Percentiles rank a stretch among this genome's conserved stretches.
Conservation (phyloP, 2,888 invertebrate genomes). For the Eupithecia pulchellata region DNA sequence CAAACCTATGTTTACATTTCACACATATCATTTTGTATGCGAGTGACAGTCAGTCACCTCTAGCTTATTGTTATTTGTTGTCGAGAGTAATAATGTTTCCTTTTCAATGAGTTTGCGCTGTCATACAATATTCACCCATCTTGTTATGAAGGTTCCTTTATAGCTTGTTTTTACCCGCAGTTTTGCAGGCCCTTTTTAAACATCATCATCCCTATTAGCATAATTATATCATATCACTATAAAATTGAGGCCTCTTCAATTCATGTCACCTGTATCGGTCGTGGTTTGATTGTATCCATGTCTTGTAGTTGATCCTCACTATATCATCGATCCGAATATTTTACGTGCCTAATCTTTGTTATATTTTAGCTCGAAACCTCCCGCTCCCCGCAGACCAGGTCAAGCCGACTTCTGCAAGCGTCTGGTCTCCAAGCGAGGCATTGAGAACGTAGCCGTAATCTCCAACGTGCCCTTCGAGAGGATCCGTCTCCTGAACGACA, state of each 20-base stretch:
- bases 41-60: background rate
- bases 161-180: background rate
- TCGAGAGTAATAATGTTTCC: background rate
- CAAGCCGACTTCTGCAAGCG: conserved; percentile 70
- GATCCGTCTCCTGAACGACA: conserved; percentile 75
- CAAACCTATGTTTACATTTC: background rate
- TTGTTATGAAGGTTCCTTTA: background rate
- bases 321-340: background rate
- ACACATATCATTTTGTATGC: background rate
- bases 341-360: background rate
- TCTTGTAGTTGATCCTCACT: background rate
- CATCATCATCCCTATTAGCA: background rate
- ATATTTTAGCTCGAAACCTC: conserved; percentile 17
- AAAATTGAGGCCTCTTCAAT: too few relatives aligned
- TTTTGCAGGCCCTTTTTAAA: background rate
- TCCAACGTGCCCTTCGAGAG: conserved; percentile 79
- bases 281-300: too few relatives aligned
- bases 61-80: background rate
- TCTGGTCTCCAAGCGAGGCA: conserved; percentile 73
- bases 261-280: too few relatives aligned
- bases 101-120: background rate
- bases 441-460: conserved; percentile 76
- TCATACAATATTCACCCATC: background rate
- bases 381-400: conserved; percentile 46
- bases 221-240: too few relatives aligned